These are phyloP conservation scores for Sterna hirundo DNA, from an alignment of 2,113 vertebrate genomes.

Conservation along the genomic window DNA sequence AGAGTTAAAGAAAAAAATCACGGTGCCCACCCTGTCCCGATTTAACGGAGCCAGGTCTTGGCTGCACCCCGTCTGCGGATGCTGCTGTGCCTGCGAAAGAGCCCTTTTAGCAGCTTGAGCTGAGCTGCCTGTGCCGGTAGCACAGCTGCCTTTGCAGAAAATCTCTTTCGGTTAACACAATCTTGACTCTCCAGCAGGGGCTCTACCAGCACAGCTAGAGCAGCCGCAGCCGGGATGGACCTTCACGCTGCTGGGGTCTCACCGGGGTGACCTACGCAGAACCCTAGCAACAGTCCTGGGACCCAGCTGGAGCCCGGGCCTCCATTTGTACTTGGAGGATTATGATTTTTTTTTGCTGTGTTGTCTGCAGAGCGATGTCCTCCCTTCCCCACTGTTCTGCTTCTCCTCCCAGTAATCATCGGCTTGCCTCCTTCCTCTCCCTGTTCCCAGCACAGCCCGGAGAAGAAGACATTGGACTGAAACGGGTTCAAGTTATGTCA, in stretches of 20 bases:
- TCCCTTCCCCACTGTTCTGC: not conserved
- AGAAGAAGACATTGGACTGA: not conserved
- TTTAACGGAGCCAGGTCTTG: not conserved
- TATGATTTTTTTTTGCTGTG: not conserved
- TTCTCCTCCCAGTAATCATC: not conserved
- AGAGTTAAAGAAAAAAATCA: not conserved
- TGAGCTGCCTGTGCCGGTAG: not conserved
- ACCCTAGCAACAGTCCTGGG: not conserved
- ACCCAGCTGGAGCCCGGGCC: accelerated
- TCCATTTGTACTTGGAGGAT: not conserved
- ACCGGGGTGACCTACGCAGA: accelerated
- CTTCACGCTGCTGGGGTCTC: accelerated
- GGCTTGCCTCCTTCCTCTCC: not conserved
- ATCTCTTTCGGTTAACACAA: not conserved
- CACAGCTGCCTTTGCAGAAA: not conserved
- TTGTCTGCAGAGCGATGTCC: not conserved
- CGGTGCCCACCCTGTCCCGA: accelerated
- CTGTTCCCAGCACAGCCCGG: not conserved
- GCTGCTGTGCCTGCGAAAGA: not conserved
- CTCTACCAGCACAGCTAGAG: not conserved
- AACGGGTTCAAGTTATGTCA: too few relatives aligned
- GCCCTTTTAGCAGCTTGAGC: not conserved
- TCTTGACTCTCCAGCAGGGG: not conserved
- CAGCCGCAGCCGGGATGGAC: not conserved
- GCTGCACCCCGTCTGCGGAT: not conserved